Percentiles rank a stretch among this genome's conserved stretches.
Evolutionary conservation across 2,113 vertebrate species (phyloP).

Genomic region (Nannospalax galili): DNA sequence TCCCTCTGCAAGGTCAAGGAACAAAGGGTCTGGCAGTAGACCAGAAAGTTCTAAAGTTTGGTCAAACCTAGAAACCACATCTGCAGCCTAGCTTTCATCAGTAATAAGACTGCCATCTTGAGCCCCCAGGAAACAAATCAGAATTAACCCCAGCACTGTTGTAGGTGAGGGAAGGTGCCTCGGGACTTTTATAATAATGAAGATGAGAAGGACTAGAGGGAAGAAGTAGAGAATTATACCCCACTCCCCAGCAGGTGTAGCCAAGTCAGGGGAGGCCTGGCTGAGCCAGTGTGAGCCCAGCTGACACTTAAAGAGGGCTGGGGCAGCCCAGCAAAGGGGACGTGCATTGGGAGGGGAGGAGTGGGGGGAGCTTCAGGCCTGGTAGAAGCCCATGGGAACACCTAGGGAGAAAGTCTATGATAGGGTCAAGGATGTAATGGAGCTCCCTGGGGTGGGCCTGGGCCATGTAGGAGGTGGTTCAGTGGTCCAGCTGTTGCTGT

Average conservation of each 20-base stretch:
- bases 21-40: not conserved
- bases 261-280: not conserved
- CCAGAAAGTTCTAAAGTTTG: accelerated
- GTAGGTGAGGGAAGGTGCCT: not conserved
- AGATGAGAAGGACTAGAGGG: not conserved
- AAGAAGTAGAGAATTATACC: not conserved
- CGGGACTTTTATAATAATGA: not conserved
- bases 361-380: not conserved
- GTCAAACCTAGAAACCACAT: not conserved
- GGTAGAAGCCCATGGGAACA: not conserved
- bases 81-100: not conserved
- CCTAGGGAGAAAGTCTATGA: not conserved
- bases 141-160: not conserved
- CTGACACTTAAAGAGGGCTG: too few relatives aligned
- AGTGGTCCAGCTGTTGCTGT: not conserved
- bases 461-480: not conserved
- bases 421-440: not conserved
- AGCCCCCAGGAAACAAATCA: not conserved
- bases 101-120: not conserved
- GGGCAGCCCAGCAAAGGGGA: not conserved
- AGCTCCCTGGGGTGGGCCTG: not conserved
- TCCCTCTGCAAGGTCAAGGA: not conserved
- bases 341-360: not conserved
- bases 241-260: not conserved
- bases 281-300: not conserved